Evolutionary conservation across 2,113 vertebrate species (phyloP), one percentile per base, ranked within the genome.

Genomic region (Triplophysa tibetana): DNA sequence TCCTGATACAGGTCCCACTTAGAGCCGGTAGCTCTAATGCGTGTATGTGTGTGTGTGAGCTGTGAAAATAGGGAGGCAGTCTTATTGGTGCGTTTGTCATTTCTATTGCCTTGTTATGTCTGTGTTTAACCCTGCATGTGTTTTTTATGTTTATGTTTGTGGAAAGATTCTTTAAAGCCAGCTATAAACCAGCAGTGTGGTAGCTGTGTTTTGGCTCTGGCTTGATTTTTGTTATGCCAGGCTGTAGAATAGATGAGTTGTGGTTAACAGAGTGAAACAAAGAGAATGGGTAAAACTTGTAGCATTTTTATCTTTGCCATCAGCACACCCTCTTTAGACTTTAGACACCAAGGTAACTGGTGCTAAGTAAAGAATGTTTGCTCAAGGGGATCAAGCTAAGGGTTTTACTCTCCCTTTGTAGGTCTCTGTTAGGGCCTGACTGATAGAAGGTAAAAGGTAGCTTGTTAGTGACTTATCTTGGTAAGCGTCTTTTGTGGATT

Each of bases 1-100:
- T 82, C 33, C 65, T 78, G 58, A 45, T 78, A 68, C 14, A 45
- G 75, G 82, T 80, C 65, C 62, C 77, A 67, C 50, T 80, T 78
- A 74, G 41, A 65, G 26, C 60, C 16, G 1, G 74, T 19, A 21
- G 23, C 56, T 63, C 21, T 52, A n/a, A 4, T 60, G 70, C n/a
- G 26, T 58, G 54, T 16, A 8, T 78, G 50, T 58, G 67, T 26
- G 24, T 63, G 61, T 23, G 43, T 12, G 60, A 23, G 2, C 23
- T 13, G 29, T 66, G 54, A 29, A 78, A 77, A 85, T 72, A 24
- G 68, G 68, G 73, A 78, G 77, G 78, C 78, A 67, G 52, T 70
- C 79, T 83, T 43, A 83, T 81, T 75, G 65, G 70, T 54, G 82
- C 23, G 56, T 81, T 70, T 74, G 58, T 78, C 63, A 60, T 69